Evolutionary conservation across 2,113 vertebrate genomes (phyloP), one percentile per base, ranked within the genome.

Genomic region (Orthonyx spaldingii): DNA sequence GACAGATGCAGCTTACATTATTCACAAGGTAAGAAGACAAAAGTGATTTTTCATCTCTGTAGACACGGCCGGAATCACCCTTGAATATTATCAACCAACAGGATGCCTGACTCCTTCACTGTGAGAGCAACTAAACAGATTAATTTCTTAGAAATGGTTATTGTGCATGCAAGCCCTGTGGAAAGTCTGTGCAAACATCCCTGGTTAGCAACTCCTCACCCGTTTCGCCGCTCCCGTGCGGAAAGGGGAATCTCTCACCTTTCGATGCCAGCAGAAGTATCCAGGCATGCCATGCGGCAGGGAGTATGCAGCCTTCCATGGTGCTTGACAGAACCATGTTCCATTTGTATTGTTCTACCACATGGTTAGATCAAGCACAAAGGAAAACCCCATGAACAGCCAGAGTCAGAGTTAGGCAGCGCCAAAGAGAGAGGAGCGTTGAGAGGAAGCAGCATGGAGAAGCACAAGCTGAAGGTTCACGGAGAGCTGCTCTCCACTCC

Each of bases 301-400:
- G 98, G 97, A 99, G 98, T 99, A 98, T 98, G 97, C 94, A 98
- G 98, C 99, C 99, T 99, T 99, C 99, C 99, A 99, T 99, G 99
- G 99, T 99, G 99, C 99, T 99, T 99, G 99, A 99, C 99, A 98
- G 99, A 99, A 99, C 99, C 99, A 99, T 99, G 99, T 99, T 99
- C 99, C 98, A 98, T 98, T 99, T 99, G 98, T 98, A 98, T 98
- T 98, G 98, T 99, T 98, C 99, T 98, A 99, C 99, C 99, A 99
- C 99, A 99, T 99, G 99, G 99, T 99, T 99, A 99, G 99, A 99
- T 99, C 99, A 99, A 99, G 99, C 99, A 99, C 99, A 99, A 99
- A 99, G 99, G 99, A 99, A 99, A 99, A 99, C 99, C 98, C 98
- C 98, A 98, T 98, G 97, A 98, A 96, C 92, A 98, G 98, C 97